Evolutionary conservation across 2,113 vertebrate species (phyloP).

Genomic region (Mobula birostris): DNA sequence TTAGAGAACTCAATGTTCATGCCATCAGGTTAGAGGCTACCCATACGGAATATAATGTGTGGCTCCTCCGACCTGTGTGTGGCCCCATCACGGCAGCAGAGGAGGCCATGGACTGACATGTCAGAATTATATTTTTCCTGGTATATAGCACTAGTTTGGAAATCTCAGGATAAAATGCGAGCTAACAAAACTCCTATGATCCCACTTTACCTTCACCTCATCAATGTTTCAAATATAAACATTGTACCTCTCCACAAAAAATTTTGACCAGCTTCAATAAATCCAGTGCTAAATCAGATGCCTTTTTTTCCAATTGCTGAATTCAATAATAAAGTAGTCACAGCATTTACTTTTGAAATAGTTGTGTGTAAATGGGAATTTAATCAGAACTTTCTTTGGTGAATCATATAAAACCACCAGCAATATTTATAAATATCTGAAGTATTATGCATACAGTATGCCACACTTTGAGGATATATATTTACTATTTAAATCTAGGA

Average conservation of each 20-base stretch:
- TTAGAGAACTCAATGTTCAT: no score
- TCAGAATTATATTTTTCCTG: neutral
- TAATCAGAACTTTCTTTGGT: neutral
- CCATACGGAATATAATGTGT: no score
- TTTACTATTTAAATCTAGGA: neutral
- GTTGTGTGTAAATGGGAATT: neutral
- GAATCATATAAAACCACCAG: neutral
- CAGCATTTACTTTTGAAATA: neutral
- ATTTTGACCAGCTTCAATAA: neutral
- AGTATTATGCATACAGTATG: neutral
- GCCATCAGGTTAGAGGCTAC: no score
- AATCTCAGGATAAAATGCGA: neutral
- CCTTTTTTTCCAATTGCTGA: neutral
- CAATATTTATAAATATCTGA: neutral
- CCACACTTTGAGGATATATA: neutral
- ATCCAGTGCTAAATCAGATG: neutral
- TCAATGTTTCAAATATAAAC: neutral
- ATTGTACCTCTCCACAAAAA: neutral
- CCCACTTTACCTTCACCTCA: neutral
- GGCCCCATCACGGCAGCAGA: no score
- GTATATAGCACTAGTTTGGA: neutral
- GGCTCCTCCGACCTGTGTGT: no score
- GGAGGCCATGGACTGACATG: no score
- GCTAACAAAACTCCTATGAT: neutral
- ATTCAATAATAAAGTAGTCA: neutral